phyloP scores from a whole-genome alignment of 2,888 invertebrate genomes.

The Trachelus tabidus region DNA sequence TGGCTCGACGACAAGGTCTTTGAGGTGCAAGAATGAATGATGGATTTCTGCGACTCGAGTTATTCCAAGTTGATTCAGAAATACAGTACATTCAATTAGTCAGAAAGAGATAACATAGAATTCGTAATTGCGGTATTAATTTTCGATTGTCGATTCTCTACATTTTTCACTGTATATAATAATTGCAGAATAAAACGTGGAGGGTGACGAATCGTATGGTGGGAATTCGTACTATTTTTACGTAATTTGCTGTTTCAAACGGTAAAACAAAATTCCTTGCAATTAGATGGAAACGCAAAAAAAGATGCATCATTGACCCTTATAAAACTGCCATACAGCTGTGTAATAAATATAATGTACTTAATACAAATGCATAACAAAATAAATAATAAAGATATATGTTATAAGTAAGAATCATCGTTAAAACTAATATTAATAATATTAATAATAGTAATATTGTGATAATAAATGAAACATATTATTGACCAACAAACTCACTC shows the following conservation, averaged over 20 bases:
- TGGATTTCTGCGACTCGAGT: not conserved
- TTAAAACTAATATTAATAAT: not conserved
- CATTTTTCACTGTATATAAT: not conserved
- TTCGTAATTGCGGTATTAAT: not conserved
- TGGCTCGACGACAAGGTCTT: constrained; percentile 83
- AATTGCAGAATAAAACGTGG: not conserved
- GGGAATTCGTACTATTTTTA: not conserved
- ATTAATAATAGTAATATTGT: constrained; percentile 5
- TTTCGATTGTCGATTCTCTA: not conserved
- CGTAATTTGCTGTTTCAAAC: no score
- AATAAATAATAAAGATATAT: not conserved
- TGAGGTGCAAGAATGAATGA: constrained; percentile 60
- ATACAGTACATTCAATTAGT: not conserved
- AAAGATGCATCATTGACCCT: constrained; percentile 1
- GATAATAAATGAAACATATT: not conserved
- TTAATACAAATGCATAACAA: not conserved
- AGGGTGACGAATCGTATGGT: not conserved
- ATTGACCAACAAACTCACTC: not conserved
- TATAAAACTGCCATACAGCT: constrained; percentile 30
- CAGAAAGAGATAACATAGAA: not conserved
- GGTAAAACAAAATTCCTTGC: no score
- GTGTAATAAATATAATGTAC: constrained; percentile 15
- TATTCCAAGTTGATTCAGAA: not conserved
- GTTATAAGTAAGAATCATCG: not conserved
- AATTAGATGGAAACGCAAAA: not conserved